Percentiles rank a stretch among this genome's conserved stretches.
phyloP scores from a whole-genome alignment of 1,140 invertebrate genomes.

The Eurosta solidaginis region DNA sequence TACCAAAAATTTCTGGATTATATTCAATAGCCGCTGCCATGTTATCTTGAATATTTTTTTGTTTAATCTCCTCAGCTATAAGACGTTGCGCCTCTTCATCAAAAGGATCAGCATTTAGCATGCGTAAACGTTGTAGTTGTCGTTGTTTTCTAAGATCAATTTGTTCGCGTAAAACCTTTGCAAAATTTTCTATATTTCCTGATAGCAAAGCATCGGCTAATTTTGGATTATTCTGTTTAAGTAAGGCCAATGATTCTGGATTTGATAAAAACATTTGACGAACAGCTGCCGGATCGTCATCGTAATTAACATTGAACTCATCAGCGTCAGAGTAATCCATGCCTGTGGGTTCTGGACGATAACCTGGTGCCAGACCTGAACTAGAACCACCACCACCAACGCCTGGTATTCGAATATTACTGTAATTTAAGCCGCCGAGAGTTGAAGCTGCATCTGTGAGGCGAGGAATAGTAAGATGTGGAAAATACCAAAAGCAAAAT shows the following conservation, averaged over 20 bases:
- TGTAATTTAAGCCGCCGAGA: constrained; percentile 73
- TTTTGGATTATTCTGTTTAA: constrained; percentile 93
- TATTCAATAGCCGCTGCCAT: constrained; percentile 99
- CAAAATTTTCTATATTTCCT: constrained; percentile 83
- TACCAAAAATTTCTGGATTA: constrained; percentile 96
- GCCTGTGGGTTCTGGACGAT: constrained; percentile 20
- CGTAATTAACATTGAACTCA: constrained; percentile 58
- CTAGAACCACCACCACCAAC: constrained; percentile 44
- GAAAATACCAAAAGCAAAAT: too few relatives aligned
- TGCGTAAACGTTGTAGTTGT: constrained; percentile 80
- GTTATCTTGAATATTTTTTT: constrained; percentile 96
- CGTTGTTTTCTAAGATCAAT: constrained; percentile 76
- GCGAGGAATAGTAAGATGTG: not conserved
- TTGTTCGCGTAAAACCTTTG: constrained; percentile 80
- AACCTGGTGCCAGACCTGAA: not conserved
- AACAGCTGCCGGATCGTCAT: constrained; percentile 88
- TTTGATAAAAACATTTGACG: constrained; percentile 89
- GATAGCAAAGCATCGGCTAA: constrained; percentile 88
- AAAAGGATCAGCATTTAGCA: constrained; percentile 94
- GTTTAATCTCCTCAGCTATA: constrained; percentile 93
- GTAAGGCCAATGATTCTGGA: constrained; percentile 85
- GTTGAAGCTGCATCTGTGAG: constrained; percentile 35
- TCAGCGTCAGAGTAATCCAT: constrained; percentile 50
- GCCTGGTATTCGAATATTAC: constrained; percentile 79
- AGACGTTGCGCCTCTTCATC: constrained; percentile 91